Base-by-base conservation (phyloP, 2,113 vertebrate species). In the Ursus arctos region DNA sequence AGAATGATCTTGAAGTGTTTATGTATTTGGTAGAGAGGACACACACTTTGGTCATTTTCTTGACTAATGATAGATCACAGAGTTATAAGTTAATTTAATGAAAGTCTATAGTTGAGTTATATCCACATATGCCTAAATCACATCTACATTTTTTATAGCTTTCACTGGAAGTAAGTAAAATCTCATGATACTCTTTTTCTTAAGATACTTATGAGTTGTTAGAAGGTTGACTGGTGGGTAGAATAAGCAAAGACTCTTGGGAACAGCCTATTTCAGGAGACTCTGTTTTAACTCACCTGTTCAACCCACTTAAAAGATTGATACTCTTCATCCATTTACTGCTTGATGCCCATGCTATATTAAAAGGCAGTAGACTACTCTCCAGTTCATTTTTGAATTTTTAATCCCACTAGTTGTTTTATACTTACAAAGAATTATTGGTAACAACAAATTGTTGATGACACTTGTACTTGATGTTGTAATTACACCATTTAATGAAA, bases 401-500 rank as follows among this genome's bases (percentile, higher is more conserved):
- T 91, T 87, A 85, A 63, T 91, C 22, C 24, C 6, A 31, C 9
- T 36, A 53, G 24, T 95, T 96, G 76, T 76, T 91, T 15, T 67
- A 63, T 77, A 85, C 6, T 33, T 85, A 76, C 28, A 6, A 82
- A 89, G 51, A 93, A 47, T 82, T 33, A 83, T 83, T 97, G 74
- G 84, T 87, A 8, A 33, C 36, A 87, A 57, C 26, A 71, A 80
- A 93, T 93, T 86, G 12, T 95, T 96, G 82, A 83, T 93, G 94
- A 63, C 28, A 82, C 10, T 83, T 83, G 26, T 43, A 65, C 26
- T 49, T 95, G 36, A 61, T 96, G 40, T 61, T 96, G 16, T 93
- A 87, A 65, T 97, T 61, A 43, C 40, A 49, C 24, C 95, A 33
- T 90, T 95, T 77, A 80, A 82, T 89, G 93, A 72, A 87, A 89